Base-by-base conservation (phyloP, 1,140 invertebrate species). In the Dendroctonus ponderosae region DNA sequence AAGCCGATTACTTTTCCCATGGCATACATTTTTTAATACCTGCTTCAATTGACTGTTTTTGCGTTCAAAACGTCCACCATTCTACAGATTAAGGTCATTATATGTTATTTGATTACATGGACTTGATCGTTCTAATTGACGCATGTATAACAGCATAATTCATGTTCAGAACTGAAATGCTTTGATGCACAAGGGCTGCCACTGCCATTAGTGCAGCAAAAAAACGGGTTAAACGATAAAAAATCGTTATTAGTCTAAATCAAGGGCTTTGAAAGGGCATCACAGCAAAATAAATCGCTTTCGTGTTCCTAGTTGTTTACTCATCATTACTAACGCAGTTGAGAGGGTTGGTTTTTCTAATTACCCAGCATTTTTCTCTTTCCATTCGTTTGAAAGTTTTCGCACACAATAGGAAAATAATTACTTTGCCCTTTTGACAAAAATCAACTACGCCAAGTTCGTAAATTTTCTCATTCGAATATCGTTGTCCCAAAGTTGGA, bases 341-440 rank as follows among this genome's bases (percentile, higher is more conserved):
- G 40, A 14, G 12, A 37, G 56, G 42, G 56, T 44, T 12, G 42
- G 56, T 58, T 58, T 52, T 58, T 14, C 40, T 58, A 58, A 58
- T 43, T 44, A 44, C 4, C 56, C 56, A 8, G 26, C 40, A 58
- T 58, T 56, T 56, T 40, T 8, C 53, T 38, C 39, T 11, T 11
- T 44, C 37, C 56, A 58, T 58, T 43, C 40, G 12, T 58, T 58
- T 44, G 40, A 58, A 58, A 44, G 8, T 43, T 58, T 56, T 58
- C 56, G 3, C 41, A 58, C 42, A 58, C 42, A 44, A 58, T 44
- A 58, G 56, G 56, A 44, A 58, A 58, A 58, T 58, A 58, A 58
- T 58, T 58, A 58, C 56, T 58, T 58, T 58, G 6, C 5, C 41
- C n/a, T 58, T 58, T 58, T 44, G 40, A 53, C 52, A 53, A 53